Percentiles rank a stretch among this genome's conserved stretches.
phyloP scores from a whole-genome alignment of 2,797 vertebrate genomes.

The Potorous gilbertii region DNA sequence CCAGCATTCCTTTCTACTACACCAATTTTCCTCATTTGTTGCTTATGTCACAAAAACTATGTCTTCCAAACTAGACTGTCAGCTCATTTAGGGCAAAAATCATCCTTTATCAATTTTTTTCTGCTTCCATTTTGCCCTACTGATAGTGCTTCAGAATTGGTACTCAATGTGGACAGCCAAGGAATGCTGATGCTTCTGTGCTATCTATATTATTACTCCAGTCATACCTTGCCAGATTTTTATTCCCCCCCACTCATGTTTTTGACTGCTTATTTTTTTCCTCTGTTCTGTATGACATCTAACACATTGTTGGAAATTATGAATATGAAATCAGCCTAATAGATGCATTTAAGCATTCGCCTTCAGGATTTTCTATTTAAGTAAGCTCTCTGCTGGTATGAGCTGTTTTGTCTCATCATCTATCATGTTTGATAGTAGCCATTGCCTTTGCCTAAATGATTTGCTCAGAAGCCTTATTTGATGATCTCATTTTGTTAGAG shows the following conservation, averaged over 20 bases:
- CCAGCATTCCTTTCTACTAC: background rate
- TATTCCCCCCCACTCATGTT: constrained; percentile 16
- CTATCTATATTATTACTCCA: background rate
- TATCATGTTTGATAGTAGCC: constrained; percentile 71
- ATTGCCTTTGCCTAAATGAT: constrained; percentile 69
- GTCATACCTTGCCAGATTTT: constrained; percentile 32
- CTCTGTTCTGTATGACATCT: constrained; percentile 55
- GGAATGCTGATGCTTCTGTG: background rate
- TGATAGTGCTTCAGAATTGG: background rate
- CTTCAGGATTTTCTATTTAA: constrained; percentile 72
- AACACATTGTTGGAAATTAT: constrained; percentile 66
- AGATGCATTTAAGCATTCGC: constrained; percentile 65
- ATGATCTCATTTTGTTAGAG: constrained; percentile 71
- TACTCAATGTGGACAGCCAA: background rate
- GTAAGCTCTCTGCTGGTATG: constrained; percentile 59
- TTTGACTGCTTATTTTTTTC: constrained; percentile 63
- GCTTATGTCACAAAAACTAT: background rate
- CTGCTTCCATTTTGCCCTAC: background rate
- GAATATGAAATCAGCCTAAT: constrained; percentile 76
- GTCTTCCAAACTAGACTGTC: background rate
- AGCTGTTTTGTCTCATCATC: constrained; percentile 68
- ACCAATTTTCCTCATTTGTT: background rate
- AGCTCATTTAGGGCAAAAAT: background rate
- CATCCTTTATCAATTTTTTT: background rate
- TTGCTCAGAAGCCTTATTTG: constrained; percentile 67